Percentiles rank a stretch among this genome's conserved stretches.
These are phyloP conservation scores for Cheilosia pagana DNA, from an alignment of 2,888 invertebrate genomes.

Conservation along the genomic window DNA sequence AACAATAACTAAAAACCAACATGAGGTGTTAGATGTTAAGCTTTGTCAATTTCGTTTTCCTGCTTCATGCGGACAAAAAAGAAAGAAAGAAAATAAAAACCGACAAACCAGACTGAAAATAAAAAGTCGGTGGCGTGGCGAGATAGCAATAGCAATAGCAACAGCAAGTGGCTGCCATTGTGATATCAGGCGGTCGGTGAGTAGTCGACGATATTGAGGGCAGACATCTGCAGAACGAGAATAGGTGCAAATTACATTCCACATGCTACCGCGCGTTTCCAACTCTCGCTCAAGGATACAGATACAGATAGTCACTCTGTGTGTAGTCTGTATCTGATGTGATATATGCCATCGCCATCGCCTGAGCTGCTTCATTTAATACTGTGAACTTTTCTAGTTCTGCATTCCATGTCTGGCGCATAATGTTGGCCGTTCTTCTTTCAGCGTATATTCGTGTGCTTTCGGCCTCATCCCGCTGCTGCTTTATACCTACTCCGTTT, in stretches of 20 bases:
- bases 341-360: constrained; percentile 39
- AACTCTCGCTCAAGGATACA: constrained; percentile 57
- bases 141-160: neutral
- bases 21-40: constrained; percentile 69
- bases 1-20: constrained; percentile 48
- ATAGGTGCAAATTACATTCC: constrained; percentile 75
- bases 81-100: constrained; percentile 27
- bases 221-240: constrained; percentile 73
- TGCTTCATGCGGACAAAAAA: constrained; percentile 13
- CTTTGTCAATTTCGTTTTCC: constrained; percentile 37
- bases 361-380: constrained; percentile 66
- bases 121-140: constrained; percentile 29
- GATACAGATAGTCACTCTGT: constrained; percentile 23
- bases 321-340: constrained; percentile 28
- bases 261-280: constrained; percentile 68
- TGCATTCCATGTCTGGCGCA: constrained; percentile 71
- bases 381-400: constrained; percentile 70
- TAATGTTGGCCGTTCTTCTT: constrained; percentile 52
- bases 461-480: neutral
- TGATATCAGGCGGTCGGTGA: constrained; percentile 71
- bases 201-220: constrained; percentile 65
- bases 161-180: constrained; percentile 61
- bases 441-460: constrained; percentile 39
- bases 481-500: neutral
- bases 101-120: constrained; percentile 13